These are phyloP conservation scores for Pteria penguin DNA, from an alignment of 2,888 invertebrate species.

Conservation along the genomic window DNA sequence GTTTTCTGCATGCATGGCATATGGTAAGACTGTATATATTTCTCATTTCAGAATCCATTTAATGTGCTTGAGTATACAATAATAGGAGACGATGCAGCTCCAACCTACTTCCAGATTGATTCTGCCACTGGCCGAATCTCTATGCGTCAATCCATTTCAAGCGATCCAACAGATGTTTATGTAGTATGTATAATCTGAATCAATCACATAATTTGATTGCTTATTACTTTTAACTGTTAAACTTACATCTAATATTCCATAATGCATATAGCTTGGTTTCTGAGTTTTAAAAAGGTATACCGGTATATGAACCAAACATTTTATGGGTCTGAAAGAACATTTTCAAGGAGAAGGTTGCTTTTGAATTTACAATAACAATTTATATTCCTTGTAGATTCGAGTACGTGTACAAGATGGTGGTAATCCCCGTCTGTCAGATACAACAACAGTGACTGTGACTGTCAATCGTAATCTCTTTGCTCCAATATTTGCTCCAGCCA, in stretches of 20 bases:
- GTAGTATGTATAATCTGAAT: constrained; percentile 48
- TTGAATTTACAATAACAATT: too few species aligned
- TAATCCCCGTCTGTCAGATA: constrained; percentile 64
- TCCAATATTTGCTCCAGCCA: constrained; percentile 51
- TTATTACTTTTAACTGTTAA: too few species aligned
- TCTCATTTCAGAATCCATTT: constrained; percentile 63
- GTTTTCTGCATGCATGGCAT: too few species aligned
- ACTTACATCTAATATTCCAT: too few species aligned
- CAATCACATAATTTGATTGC: too few species aligned
- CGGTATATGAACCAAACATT: too few species aligned
- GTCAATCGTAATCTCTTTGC: constrained; percentile 66
- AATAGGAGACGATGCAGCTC: constrained; percentile 72
- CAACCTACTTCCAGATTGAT: constrained; percentile 68
- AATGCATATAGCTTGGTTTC: too few species aligned
- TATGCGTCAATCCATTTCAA: constrained; percentile 50
- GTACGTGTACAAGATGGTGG: constrained; percentile 72
- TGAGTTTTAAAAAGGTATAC: too few species aligned
- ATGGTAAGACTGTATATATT: background rate
- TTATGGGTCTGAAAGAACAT: too few species aligned
- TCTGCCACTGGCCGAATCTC: constrained; percentile 50
- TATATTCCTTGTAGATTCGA: constrained; percentile 64
- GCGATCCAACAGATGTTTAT: constrained; percentile 52
- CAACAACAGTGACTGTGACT: constrained; percentile 53
- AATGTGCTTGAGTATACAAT: constrained; percentile 67
- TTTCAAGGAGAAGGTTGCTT: too few species aligned